Base-by-base conservation (phyloP, 2,888 invertebrate species). In the Venusia cambrica region DNA sequence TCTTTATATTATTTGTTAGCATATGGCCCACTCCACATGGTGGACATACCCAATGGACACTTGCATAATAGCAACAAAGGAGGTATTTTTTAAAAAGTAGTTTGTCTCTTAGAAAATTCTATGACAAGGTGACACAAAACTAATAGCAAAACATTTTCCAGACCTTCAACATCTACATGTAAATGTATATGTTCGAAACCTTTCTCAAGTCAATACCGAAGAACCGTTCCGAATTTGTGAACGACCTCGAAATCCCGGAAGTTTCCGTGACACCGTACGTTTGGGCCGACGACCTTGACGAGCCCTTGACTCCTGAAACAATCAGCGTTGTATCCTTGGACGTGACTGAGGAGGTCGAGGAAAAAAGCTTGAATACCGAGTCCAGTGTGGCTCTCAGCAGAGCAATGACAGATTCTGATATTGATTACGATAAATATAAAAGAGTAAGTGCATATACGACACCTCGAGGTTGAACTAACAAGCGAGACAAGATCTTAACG, bases 401-500 rank as follows among this genome's bases (percentile, higher is more conserved):
- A 8, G 85, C 84, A 2, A 68, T 87, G 74, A 84, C 84, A 0
- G 84, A 81, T 17, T 81, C 84, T 0, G 85, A 85, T 17, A 81
- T 84, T 1, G 85, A 85, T 27, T 85, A 83, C 42, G 68, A 53
- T 1, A 51, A 62, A 33, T 73, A 68, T 41, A 70, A 63, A 40
- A 48, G 73, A 62, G 85, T 84, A 34, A 67, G 73, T 54, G 4
- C 1, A 1, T 12, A n/a, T n/a, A n/a, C n/a, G n/a, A n/a, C n/a
- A n/a, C n/a, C n/a, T n/a, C n/a, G n/a, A n/a, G n/a, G n/a, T n/a
- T n/a, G n/a, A n/a, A n/a, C n/a, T n/a, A n/a, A n/a, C n/a, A n/a
- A n/a, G n/a, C n/a, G n/a, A n/a, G n/a, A n/a, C n/a, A n/a, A n/a
- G n/a, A n/a, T n/a, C n/a, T n/a, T n/a, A n/a, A n/a, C n/a, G n/a